Conservation (phyloP, 1,140 invertebrate species). For the Drosophila subpulchrella region DNA sequence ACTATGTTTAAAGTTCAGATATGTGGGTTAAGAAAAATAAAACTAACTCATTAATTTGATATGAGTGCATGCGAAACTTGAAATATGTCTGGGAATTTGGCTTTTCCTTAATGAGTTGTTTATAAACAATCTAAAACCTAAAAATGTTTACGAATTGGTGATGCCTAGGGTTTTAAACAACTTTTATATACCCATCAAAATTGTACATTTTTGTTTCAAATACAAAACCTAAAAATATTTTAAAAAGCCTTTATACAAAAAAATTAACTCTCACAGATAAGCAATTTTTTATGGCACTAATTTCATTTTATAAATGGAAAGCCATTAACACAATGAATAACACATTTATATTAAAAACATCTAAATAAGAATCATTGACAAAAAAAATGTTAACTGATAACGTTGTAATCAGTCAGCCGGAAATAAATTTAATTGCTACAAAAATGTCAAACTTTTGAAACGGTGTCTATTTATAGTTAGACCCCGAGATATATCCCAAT, state of each 20-base stretch:
- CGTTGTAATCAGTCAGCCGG: background rate
- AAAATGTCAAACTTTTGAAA: background rate
- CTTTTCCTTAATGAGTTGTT: slow-evolving; percentile 1
- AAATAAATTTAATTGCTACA: no score
- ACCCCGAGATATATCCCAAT: background rate
- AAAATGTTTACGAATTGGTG: background rate
- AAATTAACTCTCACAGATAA: background rate
- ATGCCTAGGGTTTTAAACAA: background rate
- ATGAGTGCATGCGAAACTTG: background rate
- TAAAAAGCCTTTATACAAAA: background rate
- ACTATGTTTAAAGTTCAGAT: background rate
- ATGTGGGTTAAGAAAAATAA: slow-evolving; percentile 7
- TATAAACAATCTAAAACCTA: slow-evolving; percentile 3
- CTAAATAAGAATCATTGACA: background rate
- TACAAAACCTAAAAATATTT: background rate
- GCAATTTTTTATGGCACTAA: background rate
- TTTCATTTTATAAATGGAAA: no score
- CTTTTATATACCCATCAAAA: background rate
- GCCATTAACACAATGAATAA: background rate
- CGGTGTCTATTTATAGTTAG: slow-evolving; percentile 4
- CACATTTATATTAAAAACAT: background rate
- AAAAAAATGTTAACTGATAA: background rate
- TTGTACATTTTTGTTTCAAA: background rate
- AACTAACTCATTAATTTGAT: background rate
- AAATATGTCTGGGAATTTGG: background rate